phyloP scores from a whole-genome alignment of 2,797 vertebrate genomes.

The Staurois parvus region DNA sequence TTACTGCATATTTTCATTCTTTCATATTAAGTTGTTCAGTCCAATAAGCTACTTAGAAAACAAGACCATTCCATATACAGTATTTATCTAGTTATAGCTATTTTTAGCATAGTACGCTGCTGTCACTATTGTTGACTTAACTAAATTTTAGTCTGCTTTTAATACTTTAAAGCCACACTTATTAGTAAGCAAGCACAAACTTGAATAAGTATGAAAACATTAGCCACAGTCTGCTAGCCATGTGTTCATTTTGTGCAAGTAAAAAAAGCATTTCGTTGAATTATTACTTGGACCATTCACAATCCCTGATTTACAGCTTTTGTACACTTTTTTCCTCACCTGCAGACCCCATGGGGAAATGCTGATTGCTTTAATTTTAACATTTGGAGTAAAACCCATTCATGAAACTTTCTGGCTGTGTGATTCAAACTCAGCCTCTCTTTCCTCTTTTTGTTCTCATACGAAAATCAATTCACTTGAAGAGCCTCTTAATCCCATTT shows the following conservation, averaged over 20 bases:
- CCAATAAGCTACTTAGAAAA: too few relatives aligned
- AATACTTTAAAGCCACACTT: background rate
- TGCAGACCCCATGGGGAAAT: constrained; percentile 74
- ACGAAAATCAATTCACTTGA: constrained; percentile 99
- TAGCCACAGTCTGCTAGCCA: constrained; percentile 34
- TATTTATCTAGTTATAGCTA: background rate
- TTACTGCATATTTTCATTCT: too few relatives aligned
- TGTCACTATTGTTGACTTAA: background rate
- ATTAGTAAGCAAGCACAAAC: background rate
- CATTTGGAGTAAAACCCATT: constrained; percentile 91
- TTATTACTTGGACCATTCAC: constrained; percentile 29
- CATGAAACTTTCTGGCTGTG: constrained; percentile 93
- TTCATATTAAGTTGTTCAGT: too few relatives aligned
- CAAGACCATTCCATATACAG: too few relatives aligned
- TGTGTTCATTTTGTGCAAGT: constrained; percentile 42
- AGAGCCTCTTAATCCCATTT: constrained; percentile 99
- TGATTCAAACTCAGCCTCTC: constrained; percentile 91
- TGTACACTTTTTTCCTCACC: constrained; percentile 76
- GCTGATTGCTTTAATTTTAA: constrained; percentile 94
- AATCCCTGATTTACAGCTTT: constrained; percentile 67
- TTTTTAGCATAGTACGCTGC: background rate
- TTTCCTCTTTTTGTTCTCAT: constrained; percentile 96
- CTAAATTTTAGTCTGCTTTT: background rate
- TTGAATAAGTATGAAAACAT: constrained; percentile 41
- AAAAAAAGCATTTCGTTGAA: constrained; percentile 39